phyloP scores from a whole-genome alignment of 2,797 vertebrate genomes.

The Eospalax fontanierii region DNA sequence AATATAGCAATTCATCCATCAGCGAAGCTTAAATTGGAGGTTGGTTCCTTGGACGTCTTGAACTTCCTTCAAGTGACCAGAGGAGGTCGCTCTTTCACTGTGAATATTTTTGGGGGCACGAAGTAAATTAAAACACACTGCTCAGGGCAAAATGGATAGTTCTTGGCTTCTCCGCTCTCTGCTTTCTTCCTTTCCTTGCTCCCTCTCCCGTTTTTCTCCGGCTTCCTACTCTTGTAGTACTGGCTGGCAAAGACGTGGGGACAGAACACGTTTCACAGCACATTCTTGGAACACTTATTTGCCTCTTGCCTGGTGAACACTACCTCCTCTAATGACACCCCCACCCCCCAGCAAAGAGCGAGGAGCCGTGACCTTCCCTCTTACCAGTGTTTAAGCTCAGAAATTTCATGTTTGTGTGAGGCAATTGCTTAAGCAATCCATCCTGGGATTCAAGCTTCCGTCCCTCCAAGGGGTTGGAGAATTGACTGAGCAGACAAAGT shows the following conservation, averaged over 20 bases:
- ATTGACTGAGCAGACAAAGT: neutral
- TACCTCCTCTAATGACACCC: neutral
- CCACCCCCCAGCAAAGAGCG: fast-evolving
- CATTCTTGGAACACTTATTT: neutral
- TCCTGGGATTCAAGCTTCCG: neutral
- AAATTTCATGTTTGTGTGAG: neutral
- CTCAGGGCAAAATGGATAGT: neutral
- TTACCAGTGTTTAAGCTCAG: neutral
- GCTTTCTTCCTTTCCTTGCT: no score
- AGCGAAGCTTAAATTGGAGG: neutral
- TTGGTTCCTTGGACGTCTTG: neutral
- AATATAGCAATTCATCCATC: neutral
- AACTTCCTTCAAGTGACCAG: neutral
- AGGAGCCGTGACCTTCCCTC: neutral
- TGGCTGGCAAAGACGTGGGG: neutral
- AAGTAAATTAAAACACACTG: fast-evolving
- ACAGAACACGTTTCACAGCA: neutral
- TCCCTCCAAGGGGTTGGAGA: neutral
- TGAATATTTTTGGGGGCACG: neutral
- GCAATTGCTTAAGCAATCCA: neutral
- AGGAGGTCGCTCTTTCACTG: conserved; percentile 61
- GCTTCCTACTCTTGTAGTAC: neutral
- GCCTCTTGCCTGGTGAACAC: neutral
- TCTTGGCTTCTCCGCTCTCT: neutral
- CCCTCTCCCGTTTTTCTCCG: neutral